These are phyloP conservation scores for Hanleya hanleyi DNA, from an alignment of 2,888 invertebrate genomes.

Conservation along the genomic window DNA sequence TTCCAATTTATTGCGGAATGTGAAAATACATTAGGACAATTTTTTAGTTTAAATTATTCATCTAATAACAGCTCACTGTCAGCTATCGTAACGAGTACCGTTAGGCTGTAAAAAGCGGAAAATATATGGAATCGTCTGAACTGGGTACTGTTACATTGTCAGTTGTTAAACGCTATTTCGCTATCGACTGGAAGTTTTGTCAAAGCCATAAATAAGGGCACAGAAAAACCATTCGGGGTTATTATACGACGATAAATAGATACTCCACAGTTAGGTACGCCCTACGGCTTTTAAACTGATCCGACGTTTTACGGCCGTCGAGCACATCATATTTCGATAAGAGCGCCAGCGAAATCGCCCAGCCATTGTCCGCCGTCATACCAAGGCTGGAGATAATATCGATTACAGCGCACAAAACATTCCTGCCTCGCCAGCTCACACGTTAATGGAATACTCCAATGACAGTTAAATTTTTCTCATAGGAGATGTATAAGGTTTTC, in stretches of 20 bases:
- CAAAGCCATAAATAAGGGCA: no score
- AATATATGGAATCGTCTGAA: no score
- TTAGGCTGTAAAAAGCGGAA: no score
- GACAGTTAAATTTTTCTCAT: constrained; percentile 3
- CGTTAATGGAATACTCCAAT: constrained; percentile 2
- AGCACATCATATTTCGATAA: constrained; percentile 7
- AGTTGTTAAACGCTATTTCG: no score
- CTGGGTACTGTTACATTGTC: no score
- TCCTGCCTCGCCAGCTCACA: constrained; percentile 4
- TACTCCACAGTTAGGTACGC: neutral
- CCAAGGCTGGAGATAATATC: constrained; percentile 1
- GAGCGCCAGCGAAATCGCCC: neutral
- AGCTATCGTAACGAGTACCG: no score
- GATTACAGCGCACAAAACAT: neutral
- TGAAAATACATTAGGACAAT: no score
- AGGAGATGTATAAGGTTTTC: constrained; percentile 7
- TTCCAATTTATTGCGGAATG: no score
- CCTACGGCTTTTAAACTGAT: constrained; percentile 7
- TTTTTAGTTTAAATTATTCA: no score
- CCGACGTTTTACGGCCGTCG: neutral
- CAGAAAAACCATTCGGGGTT: neutral
- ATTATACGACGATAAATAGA: neutral
- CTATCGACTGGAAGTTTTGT: no score
- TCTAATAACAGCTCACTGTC: no score
- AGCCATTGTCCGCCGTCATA: neutral